phyloP scores from a whole-genome alignment of 2,797 vertebrate species.

The Neosilurus mollespiculum region DNA sequence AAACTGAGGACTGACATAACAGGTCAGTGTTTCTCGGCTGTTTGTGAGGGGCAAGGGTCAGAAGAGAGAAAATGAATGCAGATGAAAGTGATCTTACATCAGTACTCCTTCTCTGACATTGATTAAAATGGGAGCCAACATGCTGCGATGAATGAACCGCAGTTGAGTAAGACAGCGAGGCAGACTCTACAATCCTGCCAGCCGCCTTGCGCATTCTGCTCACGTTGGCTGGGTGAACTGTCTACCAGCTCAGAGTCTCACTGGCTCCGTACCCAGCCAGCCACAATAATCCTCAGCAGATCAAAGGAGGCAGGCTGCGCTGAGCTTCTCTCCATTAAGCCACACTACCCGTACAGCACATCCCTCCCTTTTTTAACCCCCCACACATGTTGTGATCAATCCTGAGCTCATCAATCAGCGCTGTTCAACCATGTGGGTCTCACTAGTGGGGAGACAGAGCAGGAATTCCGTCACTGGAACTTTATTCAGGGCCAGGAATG shows the following conservation, averaged over 20 bases:
- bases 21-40: constrained; percentile 8
- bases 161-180: constrained; percentile 16
- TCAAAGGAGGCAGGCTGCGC: constrained; percentile 70
- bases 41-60: not conserved
- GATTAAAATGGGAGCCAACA: constrained; percentile 36
- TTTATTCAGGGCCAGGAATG: constrained; percentile 47
- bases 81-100: constrained; percentile 8
- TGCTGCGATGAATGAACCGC: constrained; percentile 7
- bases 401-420: constrained; percentile 70
- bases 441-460: constrained; percentile 48
- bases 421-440: constrained; percentile 39
- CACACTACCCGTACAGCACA: constrained; percentile 56
- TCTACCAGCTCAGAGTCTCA: constrained; percentile 60
- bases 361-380: constrained; percentile 55
- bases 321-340: constrained; percentile 73
- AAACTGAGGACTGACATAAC: not conserved
- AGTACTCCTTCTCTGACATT: not conserved
- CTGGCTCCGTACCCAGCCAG: constrained; percentile 67
- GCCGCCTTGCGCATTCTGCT: constrained; percentile 41
- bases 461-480: constrained; percentile 33
- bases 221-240: constrained; percentile 45
- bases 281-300: constrained; percentile 73
- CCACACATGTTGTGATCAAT: constrained; percentile 72
- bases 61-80: constrained; percentile 15
- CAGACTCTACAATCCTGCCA: constrained; percentile 27